Percentiles rank a stretch among this genome's conserved stretches.
Evolutionary conservation across 2,797 vertebrate species (phyloP).

Genomic region (Catharus ustulatus): DNA sequence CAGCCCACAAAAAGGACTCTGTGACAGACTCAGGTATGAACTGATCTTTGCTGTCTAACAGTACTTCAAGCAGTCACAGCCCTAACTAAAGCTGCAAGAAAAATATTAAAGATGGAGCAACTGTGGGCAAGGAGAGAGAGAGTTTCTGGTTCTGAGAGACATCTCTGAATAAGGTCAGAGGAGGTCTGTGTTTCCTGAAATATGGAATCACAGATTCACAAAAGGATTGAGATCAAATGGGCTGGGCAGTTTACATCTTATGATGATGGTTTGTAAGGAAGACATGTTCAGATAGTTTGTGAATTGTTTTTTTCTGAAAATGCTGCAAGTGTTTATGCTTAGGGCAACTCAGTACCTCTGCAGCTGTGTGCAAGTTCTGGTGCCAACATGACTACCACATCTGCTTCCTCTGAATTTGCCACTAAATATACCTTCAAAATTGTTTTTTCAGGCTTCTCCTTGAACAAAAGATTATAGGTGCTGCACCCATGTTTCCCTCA

Average conservation of each 20-base stretch:
- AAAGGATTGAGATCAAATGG: rapidly evolving
- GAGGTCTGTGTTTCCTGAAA: neutral
- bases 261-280: neutral
- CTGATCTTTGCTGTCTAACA: neutral
- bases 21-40: neutral
- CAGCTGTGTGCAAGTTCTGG: neutral
- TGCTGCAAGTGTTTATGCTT: neutral
- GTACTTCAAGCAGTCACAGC: neutral
- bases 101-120: neutral
- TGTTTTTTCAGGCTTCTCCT: neutral
- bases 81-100: neutral
- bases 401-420: neutral
- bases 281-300: neutral
- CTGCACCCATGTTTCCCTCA: neutral
- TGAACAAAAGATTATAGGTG: neutral
- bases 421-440: neutral
- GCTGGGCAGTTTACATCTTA: neutral
- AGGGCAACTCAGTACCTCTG: neutral
- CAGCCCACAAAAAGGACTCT: neutral
- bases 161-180: neutral
- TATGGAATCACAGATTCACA: neutral
- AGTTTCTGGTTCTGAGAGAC: neutral
- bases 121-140: neutral
- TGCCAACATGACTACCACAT: neutral
- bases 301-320: neutral